These are phyloP conservation scores for Tokudaia muenninki DNA, from an alignment of 2,797 vertebrate genomes.

Conservation along the genomic window DNA sequence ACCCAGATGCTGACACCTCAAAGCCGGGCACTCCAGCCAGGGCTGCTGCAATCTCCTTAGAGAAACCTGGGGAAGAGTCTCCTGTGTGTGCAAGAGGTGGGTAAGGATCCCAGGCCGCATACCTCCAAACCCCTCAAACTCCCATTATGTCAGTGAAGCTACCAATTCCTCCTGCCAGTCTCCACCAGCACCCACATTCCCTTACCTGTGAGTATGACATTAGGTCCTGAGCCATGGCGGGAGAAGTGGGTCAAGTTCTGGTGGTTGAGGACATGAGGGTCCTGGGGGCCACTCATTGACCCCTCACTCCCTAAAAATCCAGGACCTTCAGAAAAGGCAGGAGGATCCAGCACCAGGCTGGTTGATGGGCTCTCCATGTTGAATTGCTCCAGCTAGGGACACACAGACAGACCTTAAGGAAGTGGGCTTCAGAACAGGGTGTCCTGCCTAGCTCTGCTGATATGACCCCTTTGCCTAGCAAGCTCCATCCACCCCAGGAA, in stretches of 20 bases:
- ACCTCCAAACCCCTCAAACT: neutral
- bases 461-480: neutral
- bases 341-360: slow-evolving; percentile 88
- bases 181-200: neutral
- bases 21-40: slow-evolving; percentile 95
- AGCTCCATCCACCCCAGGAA: neutral
- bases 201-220: slow-evolving; percentile 94
- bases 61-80: slow-evolving; percentile 94
- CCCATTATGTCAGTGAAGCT: accelerated
- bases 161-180: neutral
- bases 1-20: slow-evolving; percentile 91
- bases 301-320: slow-evolving; percentile 85
- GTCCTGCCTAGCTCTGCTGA: neutral
- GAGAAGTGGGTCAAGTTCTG: slow-evolving; percentile 90
- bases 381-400: slow-evolving; percentile 88
- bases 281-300: slow-evolving; percentile 83
- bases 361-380: slow-evolving; percentile 86
- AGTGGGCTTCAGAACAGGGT: neutral
- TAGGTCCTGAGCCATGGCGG: slow-evolving; percentile 90
- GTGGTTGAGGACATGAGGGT: slow-evolving; percentile 89
- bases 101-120: neutral
- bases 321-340: slow-evolving; percentile 82
- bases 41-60: slow-evolving; percentile 94
- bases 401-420: slow-evolving; percentile 42
- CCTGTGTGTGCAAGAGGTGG: slow-evolving; percentile 82